These are phyloP conservation scores for Himalopsyche kuldschensis DNA, from an alignment of 2,888 invertebrate genomes.

Conservation along the genomic window DNA sequence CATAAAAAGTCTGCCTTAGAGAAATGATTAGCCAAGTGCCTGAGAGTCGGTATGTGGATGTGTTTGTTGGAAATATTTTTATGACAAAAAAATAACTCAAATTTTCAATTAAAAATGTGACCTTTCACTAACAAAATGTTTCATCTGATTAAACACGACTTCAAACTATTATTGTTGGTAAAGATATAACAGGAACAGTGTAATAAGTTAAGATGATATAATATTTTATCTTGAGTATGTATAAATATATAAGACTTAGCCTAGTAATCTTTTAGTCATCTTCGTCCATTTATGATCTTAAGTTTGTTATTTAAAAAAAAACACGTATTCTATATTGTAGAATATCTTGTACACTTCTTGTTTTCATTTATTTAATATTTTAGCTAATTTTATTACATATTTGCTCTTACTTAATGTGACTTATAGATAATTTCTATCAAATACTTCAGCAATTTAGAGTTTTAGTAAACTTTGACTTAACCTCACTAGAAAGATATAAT, in stretches of 20 bases:
- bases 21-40: conserved; percentile 1
- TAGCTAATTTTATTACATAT: background rate
- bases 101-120: background rate
- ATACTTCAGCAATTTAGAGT: background rate
- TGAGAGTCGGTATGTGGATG: background rate
- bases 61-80: background rate
- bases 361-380: background rate
- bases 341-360: background rate
- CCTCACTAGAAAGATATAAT: too few species aligned
- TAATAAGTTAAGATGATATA: background rate
- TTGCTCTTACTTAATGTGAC: background rate
- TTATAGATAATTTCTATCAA: background rate
- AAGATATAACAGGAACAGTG: background rate
- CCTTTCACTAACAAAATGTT: background rate
- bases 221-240: background rate
- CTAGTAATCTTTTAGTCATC: background rate
- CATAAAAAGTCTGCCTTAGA: background rate
- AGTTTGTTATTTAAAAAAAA: background rate
- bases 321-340: background rate
- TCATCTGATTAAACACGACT: too few species aligned
- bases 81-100: background rate
- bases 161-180: background rate
- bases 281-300: background rate
- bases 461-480: too few species aligned
- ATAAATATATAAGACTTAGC: background rate